Evolutionary conservation across 2,113 vertebrate species (phyloP).

Genomic region (Atrichornis clamosus): DNA sequence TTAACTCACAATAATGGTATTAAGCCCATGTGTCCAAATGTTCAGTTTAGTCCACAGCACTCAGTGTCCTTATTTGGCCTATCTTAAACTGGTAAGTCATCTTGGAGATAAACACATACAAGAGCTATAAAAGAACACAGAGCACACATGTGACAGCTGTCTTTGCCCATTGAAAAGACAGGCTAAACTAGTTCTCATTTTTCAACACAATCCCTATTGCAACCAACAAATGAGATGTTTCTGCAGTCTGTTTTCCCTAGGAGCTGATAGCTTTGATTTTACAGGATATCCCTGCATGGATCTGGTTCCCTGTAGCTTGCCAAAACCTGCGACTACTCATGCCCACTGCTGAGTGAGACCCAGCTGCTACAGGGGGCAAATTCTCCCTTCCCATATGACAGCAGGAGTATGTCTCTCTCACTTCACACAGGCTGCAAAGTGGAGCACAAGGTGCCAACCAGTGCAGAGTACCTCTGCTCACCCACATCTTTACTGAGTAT

Average conservation of each 20-base stretch:
- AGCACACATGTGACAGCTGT: not conserved
- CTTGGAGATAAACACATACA: not conserved
- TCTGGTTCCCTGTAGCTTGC: not conserved
- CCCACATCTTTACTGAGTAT: not conserved
- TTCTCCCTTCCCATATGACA: not conserved
- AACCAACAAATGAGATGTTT: not conserved
- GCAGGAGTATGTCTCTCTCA: not conserved
- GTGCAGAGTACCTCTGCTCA: not conserved
- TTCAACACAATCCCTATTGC: not conserved
- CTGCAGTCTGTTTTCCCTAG: not conserved
- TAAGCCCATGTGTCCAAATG: not conserved
- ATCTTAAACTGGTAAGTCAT: not conserved
- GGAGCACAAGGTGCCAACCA: not conserved
- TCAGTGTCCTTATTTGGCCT: not conserved
- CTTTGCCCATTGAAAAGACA: not conserved
- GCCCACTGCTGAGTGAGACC: fast-evolving
- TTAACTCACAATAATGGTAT: not conserved
- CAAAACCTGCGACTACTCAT: not conserved
- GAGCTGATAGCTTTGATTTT: not conserved
- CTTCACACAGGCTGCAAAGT: not conserved
- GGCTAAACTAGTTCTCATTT: not conserved
- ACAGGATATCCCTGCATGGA: not conserved
- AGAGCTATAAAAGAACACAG: not conserved
- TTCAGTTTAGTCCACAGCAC: not conserved
- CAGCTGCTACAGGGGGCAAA: not conserved